Percentiles rank a stretch among this genome's conserved stretches.
These are phyloP conservation scores for Anguilla rostrata DNA, from an alignment of 2,113 vertebrate species.

Conservation along the genomic window DNA sequence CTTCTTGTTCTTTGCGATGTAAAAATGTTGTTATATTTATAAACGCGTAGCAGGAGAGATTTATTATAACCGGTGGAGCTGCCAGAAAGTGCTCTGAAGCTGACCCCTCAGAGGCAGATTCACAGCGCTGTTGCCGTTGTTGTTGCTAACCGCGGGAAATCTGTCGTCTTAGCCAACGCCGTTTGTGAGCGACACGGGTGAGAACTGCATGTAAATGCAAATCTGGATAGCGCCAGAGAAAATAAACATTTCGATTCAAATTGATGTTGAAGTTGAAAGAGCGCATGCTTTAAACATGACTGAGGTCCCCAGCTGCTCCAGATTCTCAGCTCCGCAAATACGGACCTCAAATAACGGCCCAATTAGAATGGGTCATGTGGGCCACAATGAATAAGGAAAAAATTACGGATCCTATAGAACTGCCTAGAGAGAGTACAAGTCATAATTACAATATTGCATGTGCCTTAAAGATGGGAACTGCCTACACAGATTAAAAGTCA, in stretches of 20 bases:
- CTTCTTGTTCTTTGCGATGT: not conserved
- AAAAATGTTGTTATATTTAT: constrained; percentile 5
- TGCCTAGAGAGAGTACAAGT: too few relatives aligned
- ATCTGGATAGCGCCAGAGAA: not conserved
- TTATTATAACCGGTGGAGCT: not conserved
- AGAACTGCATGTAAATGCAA: not conserved
- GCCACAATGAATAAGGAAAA: too few relatives aligned
- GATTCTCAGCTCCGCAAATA: too few relatives aligned
- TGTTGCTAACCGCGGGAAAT: not conserved
- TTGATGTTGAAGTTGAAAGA: not conserved
- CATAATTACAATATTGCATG: too few relatives aligned
- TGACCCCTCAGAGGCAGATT: not conserved
- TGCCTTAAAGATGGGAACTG: too few relatives aligned
- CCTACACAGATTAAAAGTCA: too few relatives aligned
- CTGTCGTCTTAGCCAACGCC: not conserved
- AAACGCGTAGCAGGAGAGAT: not conserved
- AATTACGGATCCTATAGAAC: too few relatives aligned
- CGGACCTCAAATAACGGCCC: too few relatives aligned
- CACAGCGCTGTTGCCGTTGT: not conserved
- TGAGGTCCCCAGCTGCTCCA: too few relatives aligned
- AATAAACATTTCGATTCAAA: not conserved
- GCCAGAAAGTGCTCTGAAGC: not conserved
- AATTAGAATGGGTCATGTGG: too few relatives aligned
- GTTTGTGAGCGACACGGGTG: not conserved
- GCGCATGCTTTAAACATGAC: too few relatives aligned